Conservation (phyloP, 92 coral and sea anemone species). For the Palythoa grandis region DNA sequence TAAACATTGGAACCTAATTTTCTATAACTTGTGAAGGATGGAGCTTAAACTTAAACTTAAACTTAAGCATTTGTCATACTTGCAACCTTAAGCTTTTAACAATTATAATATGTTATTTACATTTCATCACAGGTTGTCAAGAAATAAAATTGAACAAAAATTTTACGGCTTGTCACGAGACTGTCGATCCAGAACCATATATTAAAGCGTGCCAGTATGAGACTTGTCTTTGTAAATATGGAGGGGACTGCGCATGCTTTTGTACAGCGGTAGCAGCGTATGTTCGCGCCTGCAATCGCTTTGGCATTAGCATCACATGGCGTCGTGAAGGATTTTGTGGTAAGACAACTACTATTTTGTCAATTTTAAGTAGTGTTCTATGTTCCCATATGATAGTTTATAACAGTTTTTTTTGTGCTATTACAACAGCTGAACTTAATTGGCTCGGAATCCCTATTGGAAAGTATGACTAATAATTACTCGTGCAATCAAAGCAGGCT, state of each 20-base stretch:
- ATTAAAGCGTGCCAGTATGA: slow-evolving; percentile 93
- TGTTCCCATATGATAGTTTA: too few species aligned
- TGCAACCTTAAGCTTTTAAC: too few species aligned
- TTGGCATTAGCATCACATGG: slow-evolving; percentile 90
- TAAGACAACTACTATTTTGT: slow-evolving; percentile 6
- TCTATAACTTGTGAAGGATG: too few species aligned
- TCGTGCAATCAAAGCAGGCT: too few species aligned
- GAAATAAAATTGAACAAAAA: slow-evolving; percentile 82
- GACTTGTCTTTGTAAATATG: slow-evolving; percentile 86
- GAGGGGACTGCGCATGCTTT: slow-evolving; percentile 95
- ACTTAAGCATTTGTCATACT: too few species aligned
- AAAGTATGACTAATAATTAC: too few species aligned
- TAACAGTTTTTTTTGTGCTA: too few species aligned
- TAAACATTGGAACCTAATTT: too few species aligned
- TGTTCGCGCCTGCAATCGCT: slow-evolving; percentile 93
- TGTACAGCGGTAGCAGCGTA: slow-evolving; percentile 96
- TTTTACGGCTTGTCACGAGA: slow-evolving; percentile 85
- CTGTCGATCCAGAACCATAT: slow-evolving; percentile 87
- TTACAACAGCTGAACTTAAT: too few species aligned
- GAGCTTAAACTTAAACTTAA: not conserved
- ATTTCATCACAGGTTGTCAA: slow-evolving; percentile 70
- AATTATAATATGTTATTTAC: not conserved
- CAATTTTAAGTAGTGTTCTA: too few species aligned
- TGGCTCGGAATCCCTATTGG: too few species aligned
- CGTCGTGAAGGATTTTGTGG: slow-evolving; percentile 99